Evolutionary conservation across 2,888 invertebrate genomes (phyloP).

Genomic region (Hemicrepidius hirtus): DNA sequence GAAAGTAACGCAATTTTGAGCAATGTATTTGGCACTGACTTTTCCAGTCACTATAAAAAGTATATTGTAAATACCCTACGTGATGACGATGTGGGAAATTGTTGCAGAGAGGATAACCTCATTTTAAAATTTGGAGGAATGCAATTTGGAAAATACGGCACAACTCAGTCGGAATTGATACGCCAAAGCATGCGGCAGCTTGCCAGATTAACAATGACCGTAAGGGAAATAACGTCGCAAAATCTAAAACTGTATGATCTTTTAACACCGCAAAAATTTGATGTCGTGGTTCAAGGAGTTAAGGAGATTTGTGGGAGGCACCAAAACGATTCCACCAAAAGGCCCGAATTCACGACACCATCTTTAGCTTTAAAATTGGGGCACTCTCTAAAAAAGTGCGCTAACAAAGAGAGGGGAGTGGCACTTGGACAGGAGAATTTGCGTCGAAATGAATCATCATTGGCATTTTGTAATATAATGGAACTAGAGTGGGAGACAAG

Average conservation of each 20-base stretch:
- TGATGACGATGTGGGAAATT: slow-evolving; percentile 24
- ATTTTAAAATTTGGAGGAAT: slow-evolving; percentile 39
- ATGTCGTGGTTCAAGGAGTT: not conserved
- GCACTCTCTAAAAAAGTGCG: slow-evolving; percentile 25
- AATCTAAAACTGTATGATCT: too few species aligned
- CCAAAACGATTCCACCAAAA: not conserved
- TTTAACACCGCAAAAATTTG: too few species aligned
- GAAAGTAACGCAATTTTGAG: slow-evolving; percentile 21
- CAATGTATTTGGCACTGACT: slow-evolving; percentile 7
- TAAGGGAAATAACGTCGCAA: not conserved
- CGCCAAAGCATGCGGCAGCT: not conserved
- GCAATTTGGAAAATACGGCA: slow-evolving; percentile 41
- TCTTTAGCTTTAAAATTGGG: slow-evolving; percentile 16
- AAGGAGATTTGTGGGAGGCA: not conserved
- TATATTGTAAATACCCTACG: slow-evolving; percentile 8
- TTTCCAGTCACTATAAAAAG: slow-evolving; percentile 25
- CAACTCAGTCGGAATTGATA: slow-evolving; percentile 21
- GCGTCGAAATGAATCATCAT: not conserved
- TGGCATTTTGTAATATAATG: not conserved
- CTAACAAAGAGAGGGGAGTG: slow-evolving; percentile 3
- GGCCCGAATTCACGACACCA: not conserved
- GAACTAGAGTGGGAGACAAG: slow-evolving; percentile 10
- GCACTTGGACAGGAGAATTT: slow-evolving; percentile 2
- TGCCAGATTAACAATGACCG: not conserved
- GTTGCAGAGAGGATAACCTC: slow-evolving; percentile 23